Percentiles rank a stretch among this genome's conserved stretches.
Evolutionary conservation across 2,113 vertebrate genomes (phyloP).

Genomic region (Trinectes maculatus): DNA sequence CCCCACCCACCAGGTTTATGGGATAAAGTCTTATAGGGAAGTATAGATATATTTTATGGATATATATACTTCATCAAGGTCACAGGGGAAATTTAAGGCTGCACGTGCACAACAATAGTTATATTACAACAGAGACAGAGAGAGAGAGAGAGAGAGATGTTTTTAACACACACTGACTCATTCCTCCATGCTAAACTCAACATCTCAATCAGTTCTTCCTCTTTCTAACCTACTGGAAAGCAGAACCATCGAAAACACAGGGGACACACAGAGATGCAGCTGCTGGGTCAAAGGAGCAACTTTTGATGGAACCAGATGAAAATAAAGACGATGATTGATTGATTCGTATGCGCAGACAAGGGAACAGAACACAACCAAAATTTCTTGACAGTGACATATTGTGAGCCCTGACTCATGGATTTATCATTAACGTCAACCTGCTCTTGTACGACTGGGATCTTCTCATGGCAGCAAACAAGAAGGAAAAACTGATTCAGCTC

Average conservation of each 20-base stretch:
- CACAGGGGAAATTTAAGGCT: not conserved
- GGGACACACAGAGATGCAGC: conserved; percentile 19
- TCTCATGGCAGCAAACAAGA: not conserved
- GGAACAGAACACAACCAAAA: too few relatives aligned
- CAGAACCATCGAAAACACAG: conserved; percentile 40
- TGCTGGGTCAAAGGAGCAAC: conserved; percentile 24
- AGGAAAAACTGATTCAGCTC: conserved; percentile 13
- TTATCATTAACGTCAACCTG: conserved; percentile 35
- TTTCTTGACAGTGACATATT: too few relatives aligned
- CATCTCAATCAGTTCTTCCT: conserved; percentile 49
- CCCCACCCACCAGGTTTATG: too few relatives aligned
- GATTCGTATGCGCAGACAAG: not conserved
- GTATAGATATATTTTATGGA: not conserved
- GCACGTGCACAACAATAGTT: not conserved
- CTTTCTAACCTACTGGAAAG: conserved; percentile 53
- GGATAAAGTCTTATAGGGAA: not conserved
- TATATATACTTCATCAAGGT: not conserved
- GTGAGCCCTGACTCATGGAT: conserved; percentile 49
- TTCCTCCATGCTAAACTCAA: conserved; percentile 19
- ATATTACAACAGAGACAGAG: too few relatives aligned
- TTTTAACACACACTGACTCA: conserved; percentile 47
- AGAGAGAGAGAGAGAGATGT: too few relatives aligned
- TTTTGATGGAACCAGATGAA: conserved; percentile 3
- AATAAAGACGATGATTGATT: not conserved
- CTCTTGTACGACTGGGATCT: conserved; percentile 11